Conservation (phyloP, 2,888 invertebrate genomes). For the Acleris literana region DNA sequence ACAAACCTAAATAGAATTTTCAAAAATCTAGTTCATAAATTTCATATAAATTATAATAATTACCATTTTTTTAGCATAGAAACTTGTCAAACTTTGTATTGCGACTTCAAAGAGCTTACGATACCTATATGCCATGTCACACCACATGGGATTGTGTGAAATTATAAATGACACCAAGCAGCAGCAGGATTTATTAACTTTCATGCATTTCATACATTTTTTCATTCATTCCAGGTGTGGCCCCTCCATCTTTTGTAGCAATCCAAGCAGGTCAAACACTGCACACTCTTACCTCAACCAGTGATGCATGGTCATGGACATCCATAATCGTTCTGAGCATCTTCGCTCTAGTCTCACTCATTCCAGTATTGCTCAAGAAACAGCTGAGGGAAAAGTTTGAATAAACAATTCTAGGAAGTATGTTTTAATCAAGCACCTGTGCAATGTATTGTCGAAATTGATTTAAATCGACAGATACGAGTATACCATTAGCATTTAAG, state of each 20-base stretch:
- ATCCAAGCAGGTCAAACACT: constrained; percentile 99
- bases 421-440: not conserved
- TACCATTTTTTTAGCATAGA: too few relatives aligned
- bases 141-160: too few relatives aligned
- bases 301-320: constrained; percentile 93
- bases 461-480: too few relatives aligned
- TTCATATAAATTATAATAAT: too few relatives aligned
- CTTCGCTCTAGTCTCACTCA: constrained; percentile 92
- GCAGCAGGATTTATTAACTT: too few relatives aligned
- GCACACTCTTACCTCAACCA: constrained; percentile 94
- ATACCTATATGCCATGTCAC: too few relatives aligned
- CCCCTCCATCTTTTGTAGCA: constrained; percentile 98
- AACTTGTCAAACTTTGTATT: too few relatives aligned
- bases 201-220: not conserved
- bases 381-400: constrained; percentile 91
- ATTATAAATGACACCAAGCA: too few relatives aligned
- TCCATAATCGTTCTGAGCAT: constrained; percentile 90
- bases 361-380: constrained; percentile 94
- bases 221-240: constrained; percentile 87
- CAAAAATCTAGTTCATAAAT: too few relatives aligned
- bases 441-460: too few relatives aligned
- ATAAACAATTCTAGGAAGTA: constrained; percentile 61
- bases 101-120: too few relatives aligned
- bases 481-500: constrained; percentile 25
- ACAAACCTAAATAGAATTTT: too few relatives aligned